Percentiles rank a stretch among this genome's conserved stretches.
Conservation (phyloP, 2,888 invertebrate species). For the Formica aserva region DNA sequence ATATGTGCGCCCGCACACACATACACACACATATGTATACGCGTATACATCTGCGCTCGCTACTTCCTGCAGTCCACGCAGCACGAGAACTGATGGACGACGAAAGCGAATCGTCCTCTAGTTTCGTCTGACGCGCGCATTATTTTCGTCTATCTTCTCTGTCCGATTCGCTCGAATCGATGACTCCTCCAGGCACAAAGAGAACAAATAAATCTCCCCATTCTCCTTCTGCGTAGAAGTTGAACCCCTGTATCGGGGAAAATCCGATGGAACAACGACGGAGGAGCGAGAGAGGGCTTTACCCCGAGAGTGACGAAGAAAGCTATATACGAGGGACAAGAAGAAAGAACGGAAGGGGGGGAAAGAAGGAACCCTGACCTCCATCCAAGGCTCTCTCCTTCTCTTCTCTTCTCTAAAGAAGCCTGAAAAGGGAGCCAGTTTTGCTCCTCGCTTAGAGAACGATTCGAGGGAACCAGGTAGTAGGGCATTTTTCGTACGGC, state of each 20-base stretch:
- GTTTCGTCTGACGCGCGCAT: conserved; percentile 23
- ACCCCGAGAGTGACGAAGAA: conserved; percentile 12
- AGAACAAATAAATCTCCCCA: conserved; percentile 63
- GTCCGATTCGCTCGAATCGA: conserved; percentile 57
- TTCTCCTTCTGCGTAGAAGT: conserved; percentile 57
- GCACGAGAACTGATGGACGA: conserved; percentile 44
- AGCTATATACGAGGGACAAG: conserved; percentile 85
- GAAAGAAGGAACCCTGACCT: conserved; percentile 74
- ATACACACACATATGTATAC: neutral
- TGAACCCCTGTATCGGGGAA: conserved; percentile 61
- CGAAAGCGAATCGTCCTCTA: conserved; percentile 63
- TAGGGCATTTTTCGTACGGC: conserved; percentile 69
- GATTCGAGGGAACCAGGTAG: conserved; percentile 63
- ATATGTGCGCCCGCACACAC: neutral
- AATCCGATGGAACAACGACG: conserved; percentile 58
- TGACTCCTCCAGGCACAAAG: conserved; percentile 62
- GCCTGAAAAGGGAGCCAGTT: conserved; percentile 74
- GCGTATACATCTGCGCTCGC: conserved; percentile 12
- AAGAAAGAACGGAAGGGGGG: conserved; percentile 83
- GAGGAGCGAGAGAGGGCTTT: conserved; percentile 62
- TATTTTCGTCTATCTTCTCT: conserved; percentile 45
- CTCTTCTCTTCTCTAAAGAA: conserved; percentile 50
- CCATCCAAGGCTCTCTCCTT: conserved; percentile 70
- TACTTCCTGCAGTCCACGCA: neutral
- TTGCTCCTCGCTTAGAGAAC: conserved; percentile 57